These are phyloP conservation scores for Synergus gifuensis DNA, from an alignment of 2,888 invertebrate species.

Conservation along the genomic window DNA sequence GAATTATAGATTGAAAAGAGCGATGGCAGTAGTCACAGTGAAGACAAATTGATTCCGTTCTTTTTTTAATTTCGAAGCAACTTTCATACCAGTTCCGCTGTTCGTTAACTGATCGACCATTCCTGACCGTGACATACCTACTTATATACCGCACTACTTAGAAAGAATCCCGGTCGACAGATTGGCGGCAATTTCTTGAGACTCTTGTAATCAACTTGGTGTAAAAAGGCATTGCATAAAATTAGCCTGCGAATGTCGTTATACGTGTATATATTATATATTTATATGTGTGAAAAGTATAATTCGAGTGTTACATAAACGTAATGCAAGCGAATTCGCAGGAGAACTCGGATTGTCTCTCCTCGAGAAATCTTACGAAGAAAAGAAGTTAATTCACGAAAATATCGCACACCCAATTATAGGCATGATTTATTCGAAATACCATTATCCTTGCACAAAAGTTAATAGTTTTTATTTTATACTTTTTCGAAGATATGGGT, in stretches of 20 bases:
- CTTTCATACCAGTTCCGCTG: not conserved
- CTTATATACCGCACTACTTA: not conserved
- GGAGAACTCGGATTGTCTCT: not conserved
- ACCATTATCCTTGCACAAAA: slow-evolving; percentile 7
- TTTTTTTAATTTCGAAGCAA: not conserved
- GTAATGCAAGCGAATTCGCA: not conserved
- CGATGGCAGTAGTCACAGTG: not conserved
- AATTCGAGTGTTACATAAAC: not conserved
- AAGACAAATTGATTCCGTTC: not conserved
- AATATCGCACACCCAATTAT: not conserved
- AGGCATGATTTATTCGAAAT: not conserved
- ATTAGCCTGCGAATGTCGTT: not conserved
- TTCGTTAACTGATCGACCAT: too few species aligned
- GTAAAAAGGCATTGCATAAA: not conserved
- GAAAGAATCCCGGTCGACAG: not conserved
- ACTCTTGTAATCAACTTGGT: not conserved
- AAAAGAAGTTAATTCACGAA: not conserved
- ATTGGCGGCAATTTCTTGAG: not conserved
- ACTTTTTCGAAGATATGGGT: not conserved
- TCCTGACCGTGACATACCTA: slow-evolving; percentile 13
- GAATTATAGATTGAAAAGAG: not conserved
- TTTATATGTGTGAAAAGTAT: not conserved
- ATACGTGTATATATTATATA: not conserved
- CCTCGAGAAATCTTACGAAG: not conserved
- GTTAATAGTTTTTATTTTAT: slow-evolving; percentile 7